Evolutionary conservation across 2,113 vertebrate genomes (phyloP).

Genomic region (Marmota monax): DNA sequence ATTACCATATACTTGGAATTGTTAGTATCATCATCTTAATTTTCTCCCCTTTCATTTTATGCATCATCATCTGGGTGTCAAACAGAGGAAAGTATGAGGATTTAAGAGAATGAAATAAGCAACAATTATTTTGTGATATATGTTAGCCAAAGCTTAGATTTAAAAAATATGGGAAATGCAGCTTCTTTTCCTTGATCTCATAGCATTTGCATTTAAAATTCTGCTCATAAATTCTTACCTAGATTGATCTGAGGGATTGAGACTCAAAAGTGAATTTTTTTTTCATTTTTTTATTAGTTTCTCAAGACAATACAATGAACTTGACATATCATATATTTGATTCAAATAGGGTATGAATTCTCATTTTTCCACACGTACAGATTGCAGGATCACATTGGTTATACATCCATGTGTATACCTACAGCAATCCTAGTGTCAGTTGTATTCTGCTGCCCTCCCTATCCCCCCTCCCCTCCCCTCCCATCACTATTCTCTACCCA

Average conservation of each 20-base stretch:
- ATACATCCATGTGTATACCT: too few relatives aligned
- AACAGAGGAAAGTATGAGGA: background rate
- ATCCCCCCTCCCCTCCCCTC: too few relatives aligned
- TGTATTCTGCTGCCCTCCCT: too few relatives aligned
- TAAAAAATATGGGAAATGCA: background rate
- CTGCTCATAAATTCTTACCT: background rate
- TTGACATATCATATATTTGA: too few relatives aligned
- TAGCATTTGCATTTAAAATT: constrained; percentile 10
- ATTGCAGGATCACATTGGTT: too few relatives aligned
- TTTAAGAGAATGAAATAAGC: background rate
- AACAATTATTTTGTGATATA: background rate
- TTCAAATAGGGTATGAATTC: too few relatives aligned
- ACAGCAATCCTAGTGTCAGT: too few relatives aligned
- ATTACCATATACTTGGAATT: background rate
- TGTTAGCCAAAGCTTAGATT: background rate
- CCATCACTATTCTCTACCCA: too few relatives aligned
- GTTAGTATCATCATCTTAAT: background rate
- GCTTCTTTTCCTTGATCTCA: background rate
- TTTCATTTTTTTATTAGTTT: too few relatives aligned
- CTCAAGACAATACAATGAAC: too few relatives aligned
- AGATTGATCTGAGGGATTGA: background rate
- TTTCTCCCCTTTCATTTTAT: background rate
- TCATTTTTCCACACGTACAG: too few relatives aligned
- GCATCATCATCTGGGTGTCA: background rate
- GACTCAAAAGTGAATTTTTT: background rate